Evolutionary conservation across 1,140 invertebrate species (phyloP).

Genomic region (Microplitis mediator): DNA sequence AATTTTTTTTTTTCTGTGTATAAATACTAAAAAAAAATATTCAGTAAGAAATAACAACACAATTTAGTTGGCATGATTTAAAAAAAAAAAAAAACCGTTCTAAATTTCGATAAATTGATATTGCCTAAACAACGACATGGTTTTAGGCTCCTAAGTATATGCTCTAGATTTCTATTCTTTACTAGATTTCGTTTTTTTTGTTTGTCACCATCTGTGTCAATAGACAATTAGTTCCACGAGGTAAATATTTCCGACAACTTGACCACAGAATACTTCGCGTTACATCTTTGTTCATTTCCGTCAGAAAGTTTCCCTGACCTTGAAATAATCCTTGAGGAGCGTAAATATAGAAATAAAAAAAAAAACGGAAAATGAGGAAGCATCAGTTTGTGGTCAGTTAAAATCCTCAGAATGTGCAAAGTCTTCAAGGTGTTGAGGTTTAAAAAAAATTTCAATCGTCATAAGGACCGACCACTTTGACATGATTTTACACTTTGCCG

Average conservation of each 20-base stretch:
- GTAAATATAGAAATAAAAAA: neutral
- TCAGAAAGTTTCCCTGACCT: neutral
- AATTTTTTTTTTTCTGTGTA: too few species aligned
- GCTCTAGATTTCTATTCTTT: constrained; percentile 16
- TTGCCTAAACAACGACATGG: too few species aligned
- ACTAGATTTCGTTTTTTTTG: constrained; percentile 5
- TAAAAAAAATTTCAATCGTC: neutral
- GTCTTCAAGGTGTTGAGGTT: neutral
- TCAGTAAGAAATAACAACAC: too few species aligned
- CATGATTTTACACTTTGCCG: too few species aligned
- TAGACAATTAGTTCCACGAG: constrained; percentile 31
- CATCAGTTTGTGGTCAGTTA: neutral
- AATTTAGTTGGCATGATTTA: too few species aligned
- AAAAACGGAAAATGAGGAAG: neutral
- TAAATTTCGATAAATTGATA: too few species aligned
- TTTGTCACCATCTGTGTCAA: constrained; percentile 34
- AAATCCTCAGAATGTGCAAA: neutral
- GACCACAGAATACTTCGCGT: constrained; percentile 40
- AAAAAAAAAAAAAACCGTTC: too few species aligned
- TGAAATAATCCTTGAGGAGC: neutral
- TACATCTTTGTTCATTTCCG: constrained; percentile 26
- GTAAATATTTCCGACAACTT: constrained; percentile 43
- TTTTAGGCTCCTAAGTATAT: too few species aligned
- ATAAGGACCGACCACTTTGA: too few species aligned
- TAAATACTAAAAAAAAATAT: too few species aligned